Percentiles rank a stretch among this genome's conserved stretches.
Conservation (phyloP, 1,140 invertebrate species). For the Leucophenga varia region DNA sequence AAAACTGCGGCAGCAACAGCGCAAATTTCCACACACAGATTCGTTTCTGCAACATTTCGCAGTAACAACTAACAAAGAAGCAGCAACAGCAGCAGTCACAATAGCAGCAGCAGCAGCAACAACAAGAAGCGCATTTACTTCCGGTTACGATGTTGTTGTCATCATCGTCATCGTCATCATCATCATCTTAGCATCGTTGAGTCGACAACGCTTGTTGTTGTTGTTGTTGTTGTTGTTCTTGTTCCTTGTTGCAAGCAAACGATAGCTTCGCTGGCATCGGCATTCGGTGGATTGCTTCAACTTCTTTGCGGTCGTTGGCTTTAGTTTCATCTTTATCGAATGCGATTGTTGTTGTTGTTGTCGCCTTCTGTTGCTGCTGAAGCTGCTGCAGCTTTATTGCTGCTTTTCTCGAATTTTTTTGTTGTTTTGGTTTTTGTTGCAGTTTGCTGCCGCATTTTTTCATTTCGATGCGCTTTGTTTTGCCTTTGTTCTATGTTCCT, state of each 20-base stretch:
- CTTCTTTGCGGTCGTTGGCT: slow-evolving; percentile 49
- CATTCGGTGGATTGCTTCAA: no score
- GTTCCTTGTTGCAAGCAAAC: no score
- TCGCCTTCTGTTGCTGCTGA: background rate
- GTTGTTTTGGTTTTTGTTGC: no score
- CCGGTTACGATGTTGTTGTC: slow-evolving; percentile 27
- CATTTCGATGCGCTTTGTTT: slow-evolving; percentile 19
- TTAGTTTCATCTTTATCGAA: slow-evolving; percentile 14
- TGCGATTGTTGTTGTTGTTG: slow-evolving; percentile 6
- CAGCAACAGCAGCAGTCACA: slow-evolving; percentile 9
- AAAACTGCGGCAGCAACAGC: slow-evolving; percentile 10
- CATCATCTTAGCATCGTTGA: slow-evolving; percentile 28
- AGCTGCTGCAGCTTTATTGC: no score
- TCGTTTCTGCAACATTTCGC: background rate
- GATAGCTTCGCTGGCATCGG: no score
- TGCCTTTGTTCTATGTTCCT: slow-evolving; percentile 21
- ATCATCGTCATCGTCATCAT: slow-evolving; percentile 8
- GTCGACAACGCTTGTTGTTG: slow-evolving; percentile 26
- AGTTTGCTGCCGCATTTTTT: background rate
- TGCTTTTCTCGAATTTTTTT: no score
- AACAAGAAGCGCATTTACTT: slow-evolving; percentile 35
- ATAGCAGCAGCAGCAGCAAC: slow-evolving; percentile 16
- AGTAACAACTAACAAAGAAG: slow-evolving; percentile 1
- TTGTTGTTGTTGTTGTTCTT: slow-evolving; percentile 12
- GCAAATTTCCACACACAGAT: no score